Conservation (phyloP, 1,140 invertebrate genomes). For the Piezodorus guildinii region DNA sequence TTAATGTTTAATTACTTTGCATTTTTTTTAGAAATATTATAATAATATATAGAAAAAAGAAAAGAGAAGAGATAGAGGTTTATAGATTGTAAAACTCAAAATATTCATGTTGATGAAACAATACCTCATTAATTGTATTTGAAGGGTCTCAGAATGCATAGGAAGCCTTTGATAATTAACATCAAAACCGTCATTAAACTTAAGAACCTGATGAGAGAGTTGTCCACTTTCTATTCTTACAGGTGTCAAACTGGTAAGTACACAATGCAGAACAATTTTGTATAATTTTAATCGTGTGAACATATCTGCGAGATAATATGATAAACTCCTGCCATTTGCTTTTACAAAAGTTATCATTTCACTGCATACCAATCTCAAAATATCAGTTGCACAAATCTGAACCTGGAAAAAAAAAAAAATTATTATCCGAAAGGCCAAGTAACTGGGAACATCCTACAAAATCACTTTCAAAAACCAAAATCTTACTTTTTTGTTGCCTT, state of each 20-base stretch:
- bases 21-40: too few relatives aligned
- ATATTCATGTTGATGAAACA: too few relatives aligned
- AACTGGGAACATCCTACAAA: too few relatives aligned
- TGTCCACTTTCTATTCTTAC: constrained; percentile 28
- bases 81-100: too few relatives aligned
- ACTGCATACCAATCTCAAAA: constrained; percentile 62
- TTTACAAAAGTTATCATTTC: constrained; percentile 71
- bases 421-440: too few relatives aligned
- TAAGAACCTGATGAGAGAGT: constrained; percentile 73
- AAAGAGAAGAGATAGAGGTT: too few relatives aligned
- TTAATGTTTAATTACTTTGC: too few relatives aligned
- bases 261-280: constrained; percentile 75
- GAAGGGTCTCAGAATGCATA: constrained; percentile 63
- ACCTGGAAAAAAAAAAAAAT: constrained; percentile 39
- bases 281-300: constrained; percentile 75
- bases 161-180: constrained; percentile 40
- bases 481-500: constrained; percentile 54
- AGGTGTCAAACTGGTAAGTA: constrained; percentile 51
- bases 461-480: background rate
- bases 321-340: constrained; percentile 68
- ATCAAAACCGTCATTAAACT: constrained; percentile 57
- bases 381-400: constrained; percentile 64
- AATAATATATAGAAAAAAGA: too few relatives aligned
- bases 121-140: constrained; percentile 58
- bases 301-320: constrained; percentile 71